Conservation (phyloP, 2,113 vertebrate species). For the Podarcis muralis region DNA sequence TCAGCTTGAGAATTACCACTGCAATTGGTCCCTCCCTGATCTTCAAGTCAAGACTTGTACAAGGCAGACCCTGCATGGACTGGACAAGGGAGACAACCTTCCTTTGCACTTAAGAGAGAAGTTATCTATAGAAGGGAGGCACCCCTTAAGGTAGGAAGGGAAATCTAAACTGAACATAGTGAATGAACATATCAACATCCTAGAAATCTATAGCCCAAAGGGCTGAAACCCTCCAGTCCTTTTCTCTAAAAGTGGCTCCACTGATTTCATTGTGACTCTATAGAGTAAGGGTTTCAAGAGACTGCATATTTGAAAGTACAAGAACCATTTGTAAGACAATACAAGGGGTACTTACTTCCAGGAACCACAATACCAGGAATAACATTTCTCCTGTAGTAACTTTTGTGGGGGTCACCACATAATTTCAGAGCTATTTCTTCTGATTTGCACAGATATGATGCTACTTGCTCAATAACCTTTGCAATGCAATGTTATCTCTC, state of each 20-base stretch:
- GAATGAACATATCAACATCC: neutral
- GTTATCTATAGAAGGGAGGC: neutral
- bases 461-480: neutral
- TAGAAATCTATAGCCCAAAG: neutral
- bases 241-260: no score
- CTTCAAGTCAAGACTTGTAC: rapidly evolving
- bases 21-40: neutral
- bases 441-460: neutral
- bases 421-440: neutral
- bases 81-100: neutral
- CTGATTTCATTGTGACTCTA: neutral
- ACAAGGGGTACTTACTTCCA: neutral
- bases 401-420: neutral
- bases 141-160: no score
- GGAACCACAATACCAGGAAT: neutral
- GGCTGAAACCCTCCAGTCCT: neutral
- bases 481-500: neutral
- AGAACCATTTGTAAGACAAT: neutral
- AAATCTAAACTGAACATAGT: neutral
- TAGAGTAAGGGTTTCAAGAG: neutral
- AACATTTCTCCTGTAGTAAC: neutral
- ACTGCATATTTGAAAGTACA: neutral
- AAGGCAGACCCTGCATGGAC: neutral
- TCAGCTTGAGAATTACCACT: neutral
- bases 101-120: neutral